phyloP scores from a whole-genome alignment of 2,888 invertebrate genomes.

The Nymphalis polychloros region DNA sequence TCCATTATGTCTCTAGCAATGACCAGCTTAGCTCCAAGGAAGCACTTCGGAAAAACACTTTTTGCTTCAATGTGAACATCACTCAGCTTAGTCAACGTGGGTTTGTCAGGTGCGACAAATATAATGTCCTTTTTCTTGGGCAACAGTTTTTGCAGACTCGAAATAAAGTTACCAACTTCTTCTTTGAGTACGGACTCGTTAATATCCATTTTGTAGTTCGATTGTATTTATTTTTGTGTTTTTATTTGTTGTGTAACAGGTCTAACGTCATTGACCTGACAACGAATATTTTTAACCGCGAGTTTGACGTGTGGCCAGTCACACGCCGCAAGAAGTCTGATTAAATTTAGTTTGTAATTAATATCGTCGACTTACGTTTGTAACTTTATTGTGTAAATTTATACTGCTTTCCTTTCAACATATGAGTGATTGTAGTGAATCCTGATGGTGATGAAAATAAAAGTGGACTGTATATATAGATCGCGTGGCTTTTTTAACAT shows the following conservation, averaged over 20 bases:
- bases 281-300: slow-evolving; percentile 64
- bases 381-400: slow-evolving; percentile 26
- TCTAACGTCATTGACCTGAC: slow-evolving; percentile 71
- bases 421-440: too few species aligned
- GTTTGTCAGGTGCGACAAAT: slow-evolving; percentile 52
- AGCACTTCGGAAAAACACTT: slow-evolving; percentile 70
- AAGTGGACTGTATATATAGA: too few species aligned
- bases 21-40: slow-evolving; percentile 66
- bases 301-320: slow-evolving; percentile 62
- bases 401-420: neutral
- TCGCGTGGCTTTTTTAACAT: too few species aligned
- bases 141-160: slow-evolving; percentile 63
- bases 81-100: slow-evolving; percentile 56
- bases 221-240: slow-evolving; percentile 44
- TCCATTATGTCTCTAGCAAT: slow-evolving; percentile 66
- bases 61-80: slow-evolving; percentile 72
- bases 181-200: slow-evolving; percentile 67
- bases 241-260: slow-evolving; percentile 61
- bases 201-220: slow-evolving; percentile 64
- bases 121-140: slow-evolving; percentile 69
- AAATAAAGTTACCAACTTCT: slow-evolving; percentile 67
- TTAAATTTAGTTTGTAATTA: slow-evolving; percentile 38
- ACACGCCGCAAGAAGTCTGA: slow-evolving; percentile 61
- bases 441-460: too few species aligned
- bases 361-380: slow-evolving; percentile 30